Conservation (phyloP, 2,888 invertebrate genomes). For the Tinea trinotella region DNA sequence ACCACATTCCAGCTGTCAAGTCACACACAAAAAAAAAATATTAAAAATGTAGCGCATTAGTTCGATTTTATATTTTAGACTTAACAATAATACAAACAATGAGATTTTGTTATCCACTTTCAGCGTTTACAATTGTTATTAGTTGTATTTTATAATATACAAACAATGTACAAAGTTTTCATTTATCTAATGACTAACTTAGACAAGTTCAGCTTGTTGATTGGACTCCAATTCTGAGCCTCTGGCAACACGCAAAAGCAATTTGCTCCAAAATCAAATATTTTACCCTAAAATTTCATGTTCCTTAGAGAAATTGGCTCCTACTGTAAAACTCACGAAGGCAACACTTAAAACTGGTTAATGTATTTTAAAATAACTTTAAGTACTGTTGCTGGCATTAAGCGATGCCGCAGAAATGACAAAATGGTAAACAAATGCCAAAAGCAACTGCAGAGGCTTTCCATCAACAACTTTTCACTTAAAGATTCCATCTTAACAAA, state of each 20-base stretch:
- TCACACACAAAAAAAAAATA: no score
- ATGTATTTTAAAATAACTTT: slow-evolving; percentile 10
- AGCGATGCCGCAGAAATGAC: slow-evolving; percentile 8
- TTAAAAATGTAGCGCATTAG: no score
- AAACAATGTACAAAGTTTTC: slow-evolving; percentile 6
- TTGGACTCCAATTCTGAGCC: slow-evolving; percentile 6
- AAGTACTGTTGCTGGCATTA: slow-evolving; percentile 1
- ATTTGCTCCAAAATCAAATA: slow-evolving; percentile 1
- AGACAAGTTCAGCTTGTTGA: slow-evolving; percentile 5
- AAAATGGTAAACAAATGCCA: slow-evolving; percentile 7
- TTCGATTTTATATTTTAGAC: no score
- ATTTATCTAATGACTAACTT: slow-evolving; percentile 11
- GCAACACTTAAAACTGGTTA: slow-evolving; percentile 8
- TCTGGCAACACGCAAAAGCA: slow-evolving; percentile 14
- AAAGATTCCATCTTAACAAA: slow-evolving; percentile 54
- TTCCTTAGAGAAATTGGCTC: slow-evolving; percentile 6
- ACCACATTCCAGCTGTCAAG: no score
- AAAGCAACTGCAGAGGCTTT: slow-evolving; percentile 4
- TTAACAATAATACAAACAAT: no score
- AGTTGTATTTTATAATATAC: neutral
- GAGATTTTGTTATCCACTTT: no score
- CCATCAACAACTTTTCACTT: slow-evolving; percentile 45
- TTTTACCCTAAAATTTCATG: slow-evolving; percentile 4
- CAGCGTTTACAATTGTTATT: neutral
- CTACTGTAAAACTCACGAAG: slow-evolving; percentile 4